Percentiles rank a stretch among this genome's conserved stretches.
Conservation (phyloP, 2,797 vertebrate genomes). For the Acanthurus lineatus region DNA sequence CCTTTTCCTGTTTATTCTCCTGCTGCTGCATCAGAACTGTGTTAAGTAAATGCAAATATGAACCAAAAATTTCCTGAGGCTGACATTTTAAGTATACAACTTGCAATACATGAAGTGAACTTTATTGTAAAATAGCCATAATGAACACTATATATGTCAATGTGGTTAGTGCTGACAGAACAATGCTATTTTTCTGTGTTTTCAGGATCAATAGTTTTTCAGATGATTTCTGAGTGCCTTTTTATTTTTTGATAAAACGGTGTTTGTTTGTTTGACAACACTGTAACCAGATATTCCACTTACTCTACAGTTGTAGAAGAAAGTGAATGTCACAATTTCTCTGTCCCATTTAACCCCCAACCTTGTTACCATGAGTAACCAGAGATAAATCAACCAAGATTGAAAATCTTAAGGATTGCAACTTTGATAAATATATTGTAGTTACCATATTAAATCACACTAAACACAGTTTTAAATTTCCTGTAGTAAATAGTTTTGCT, state of each 20-base stretch:
- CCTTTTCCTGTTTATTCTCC: background rate
- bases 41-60: background rate
- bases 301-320: background rate
- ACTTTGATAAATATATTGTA: slow-evolving; percentile 3
- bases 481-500: background rate
- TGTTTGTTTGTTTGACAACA: background rate
- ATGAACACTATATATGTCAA: background rate
- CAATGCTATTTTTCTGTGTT: background rate
- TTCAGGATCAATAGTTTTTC: background rate
- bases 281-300: background rate
- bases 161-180: background rate
- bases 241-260: background rate
- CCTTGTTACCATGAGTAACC: background rate
- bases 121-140: background rate
- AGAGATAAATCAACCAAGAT: slow-evolving; percentile 4
- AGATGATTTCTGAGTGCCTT: background rate
- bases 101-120: background rate
- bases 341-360: background rate
- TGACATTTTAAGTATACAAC: background rate
- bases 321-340: background rate
- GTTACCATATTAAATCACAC: slow-evolving; percentile 2
- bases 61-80: background rate
- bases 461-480: background rate
- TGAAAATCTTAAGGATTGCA: slow-evolving; percentile 23
- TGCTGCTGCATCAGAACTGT: background rate